These are phyloP conservation scores for Philhelius pedissequus DNA, from an alignment of 2,888 invertebrate genomes.

Conservation along the genomic window DNA sequence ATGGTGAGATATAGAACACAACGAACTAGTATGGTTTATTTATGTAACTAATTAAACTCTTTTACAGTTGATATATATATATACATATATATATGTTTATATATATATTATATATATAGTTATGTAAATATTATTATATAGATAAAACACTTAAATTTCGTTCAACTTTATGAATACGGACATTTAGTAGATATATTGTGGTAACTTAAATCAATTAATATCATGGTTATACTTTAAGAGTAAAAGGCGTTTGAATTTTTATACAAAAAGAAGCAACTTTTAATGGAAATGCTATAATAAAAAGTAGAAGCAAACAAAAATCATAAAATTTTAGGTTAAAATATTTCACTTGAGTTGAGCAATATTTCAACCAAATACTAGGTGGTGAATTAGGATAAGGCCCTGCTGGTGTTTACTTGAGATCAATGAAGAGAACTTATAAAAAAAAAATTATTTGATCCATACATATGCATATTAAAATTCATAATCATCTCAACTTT, in stretches of 20 bases:
- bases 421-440: background rate
- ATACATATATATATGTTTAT: background rate
- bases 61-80: constrained; percentile 33
- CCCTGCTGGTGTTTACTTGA: background rate
- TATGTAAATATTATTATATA: too few relatives aligned
- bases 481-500: background rate
- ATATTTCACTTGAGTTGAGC: too few relatives aligned
- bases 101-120: constrained; percentile 11
- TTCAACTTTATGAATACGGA: constrained; percentile 35
- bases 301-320: too few relatives aligned
- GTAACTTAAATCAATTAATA: constrained; percentile 26
- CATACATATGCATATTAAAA: too few relatives aligned
- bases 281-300: background rate
- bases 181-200: constrained; percentile 32
- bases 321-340: too few relatives aligned
- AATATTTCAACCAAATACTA: background rate
- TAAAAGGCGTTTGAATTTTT: constrained; percentile 26
- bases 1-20: constrained; percentile 17
- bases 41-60: constrained; percentile 35
- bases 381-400: background rate
- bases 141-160: constrained; percentile 24
- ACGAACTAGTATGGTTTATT: constrained; percentile 41
- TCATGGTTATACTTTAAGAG: constrained; percentile 19
- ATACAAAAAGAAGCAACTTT: constrained; percentile 23
- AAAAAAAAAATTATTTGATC: background rate